phyloP scores from a whole-genome alignment of 2,888 invertebrate species.

The Orthosia incerta region DNA sequence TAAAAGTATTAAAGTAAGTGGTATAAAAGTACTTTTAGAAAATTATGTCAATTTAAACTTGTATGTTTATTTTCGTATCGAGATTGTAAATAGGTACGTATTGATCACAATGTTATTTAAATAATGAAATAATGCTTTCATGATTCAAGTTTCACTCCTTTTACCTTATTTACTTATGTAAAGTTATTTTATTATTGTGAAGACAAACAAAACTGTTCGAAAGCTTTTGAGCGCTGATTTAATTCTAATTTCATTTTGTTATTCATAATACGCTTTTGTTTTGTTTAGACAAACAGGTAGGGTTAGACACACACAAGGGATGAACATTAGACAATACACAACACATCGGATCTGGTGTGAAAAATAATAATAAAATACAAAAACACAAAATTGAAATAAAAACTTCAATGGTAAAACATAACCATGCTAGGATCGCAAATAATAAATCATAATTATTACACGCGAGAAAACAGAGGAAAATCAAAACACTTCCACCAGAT shows the following conservation, averaged over 20 bases:
- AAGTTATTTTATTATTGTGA: constrained; percentile 77
- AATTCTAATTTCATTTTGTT: constrained; percentile 78
- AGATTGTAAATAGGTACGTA: constrained; percentile 1
- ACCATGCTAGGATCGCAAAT: constrained; percentile 89
- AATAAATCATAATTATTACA: constrained; percentile 85
- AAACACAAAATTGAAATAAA: constrained; percentile 77
- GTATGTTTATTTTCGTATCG: constrained; percentile 7
- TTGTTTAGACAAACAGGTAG: constrained; percentile 90
- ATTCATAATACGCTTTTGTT: constrained; percentile 85
- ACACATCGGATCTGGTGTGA: constrained; percentile 91
- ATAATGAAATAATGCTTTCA: constrained; percentile 79
- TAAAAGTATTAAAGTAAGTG: constrained; percentile 36
- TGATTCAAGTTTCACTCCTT: constrained; percentile 82
- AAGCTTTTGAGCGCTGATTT: constrained; percentile 86
- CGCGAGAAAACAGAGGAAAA: constrained; percentile 89
- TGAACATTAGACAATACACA: constrained; percentile 98
- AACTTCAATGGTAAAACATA: constrained; percentile 82
- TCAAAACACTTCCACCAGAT: constrained; percentile 91
- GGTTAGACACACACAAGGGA: constrained; percentile 97
- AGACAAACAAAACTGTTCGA: constrained; percentile 89
- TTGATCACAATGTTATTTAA: constrained; percentile 15
- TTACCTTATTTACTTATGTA: constrained; percentile 75
- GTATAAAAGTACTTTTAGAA: constrained; percentile 25
- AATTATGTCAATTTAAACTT: constrained; percentile 30
- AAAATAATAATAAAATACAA: constrained; percentile 80